These are phyloP conservation scores for Stenodera caucasica DNA, from an alignment of 2,888 invertebrate species.

Conservation along the genomic window DNA sequence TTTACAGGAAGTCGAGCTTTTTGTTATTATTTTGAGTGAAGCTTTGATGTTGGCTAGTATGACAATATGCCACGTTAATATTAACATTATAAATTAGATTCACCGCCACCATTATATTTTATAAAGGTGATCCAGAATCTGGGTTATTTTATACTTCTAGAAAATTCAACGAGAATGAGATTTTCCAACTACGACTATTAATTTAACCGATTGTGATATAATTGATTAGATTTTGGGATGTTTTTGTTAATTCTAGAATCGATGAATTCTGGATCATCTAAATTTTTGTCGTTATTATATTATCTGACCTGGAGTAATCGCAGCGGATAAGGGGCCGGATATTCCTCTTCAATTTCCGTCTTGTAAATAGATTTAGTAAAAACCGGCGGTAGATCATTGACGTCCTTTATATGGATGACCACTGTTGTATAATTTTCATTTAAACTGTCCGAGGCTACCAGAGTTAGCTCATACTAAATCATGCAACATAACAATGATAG, in stretches of 20 bases:
- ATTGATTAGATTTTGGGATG: too few species aligned
- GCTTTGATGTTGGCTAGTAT: not conserved
- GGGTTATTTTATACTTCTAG: not conserved
- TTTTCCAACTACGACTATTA: too few species aligned
- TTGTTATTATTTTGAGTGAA: not conserved
- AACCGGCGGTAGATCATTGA: conserved; percentile 86
- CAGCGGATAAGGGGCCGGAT: conserved; percentile 69
- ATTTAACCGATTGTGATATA: too few species aligned
- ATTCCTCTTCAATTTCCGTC: conserved; percentile 76
- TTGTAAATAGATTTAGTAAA: conserved; percentile 73
- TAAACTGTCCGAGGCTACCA: conserved; percentile 87
- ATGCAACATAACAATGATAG: conserved; percentile 43
- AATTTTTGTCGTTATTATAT: not conserved
- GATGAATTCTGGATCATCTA: conserved; percentile 1
- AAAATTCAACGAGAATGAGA: too few species aligned
- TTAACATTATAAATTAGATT: not conserved
- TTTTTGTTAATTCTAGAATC: not conserved
- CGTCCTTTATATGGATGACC: conserved; percentile 79
- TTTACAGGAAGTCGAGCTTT: too few species aligned
- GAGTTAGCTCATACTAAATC: conserved; percentile 80
- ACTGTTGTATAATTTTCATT: conserved; percentile 87
- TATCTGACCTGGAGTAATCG: conserved; percentile 70
- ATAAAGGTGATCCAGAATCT: not conserved
- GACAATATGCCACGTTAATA: not conserved
- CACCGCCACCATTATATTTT: not conserved